Evolutionary conservation across 2,888 invertebrate genomes (phyloP).

Genomic region (Teleiodes luculella): DNA sequence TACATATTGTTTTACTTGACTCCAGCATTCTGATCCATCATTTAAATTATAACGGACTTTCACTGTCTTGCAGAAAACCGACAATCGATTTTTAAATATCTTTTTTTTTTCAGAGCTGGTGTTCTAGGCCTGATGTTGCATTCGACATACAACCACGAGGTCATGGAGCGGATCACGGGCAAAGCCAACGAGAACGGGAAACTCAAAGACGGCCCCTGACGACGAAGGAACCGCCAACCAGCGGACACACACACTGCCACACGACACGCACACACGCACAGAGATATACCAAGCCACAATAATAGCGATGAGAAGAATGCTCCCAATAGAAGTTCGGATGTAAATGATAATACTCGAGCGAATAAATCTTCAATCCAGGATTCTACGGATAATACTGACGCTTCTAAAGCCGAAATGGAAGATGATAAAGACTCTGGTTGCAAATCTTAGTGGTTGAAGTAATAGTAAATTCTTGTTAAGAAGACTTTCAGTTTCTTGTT

Average conservation of each 20-base stretch:
- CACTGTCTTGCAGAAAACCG: neutral
- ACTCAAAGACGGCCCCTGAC: slow-evolving; percentile 60
- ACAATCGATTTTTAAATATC: neutral
- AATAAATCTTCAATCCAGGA: neutral
- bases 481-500: too few species aligned
- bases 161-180: slow-evolving; percentile 82
- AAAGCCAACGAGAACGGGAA: slow-evolving; percentile 65
- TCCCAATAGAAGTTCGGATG: neutral
- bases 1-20: too few species aligned
- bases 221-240: slow-evolving; percentile 10
- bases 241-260: neutral
- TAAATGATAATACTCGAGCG: neutral
- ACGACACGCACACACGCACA: neutral
- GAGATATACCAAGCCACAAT: too few species aligned
- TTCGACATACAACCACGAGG: slow-evolving; percentile 96
- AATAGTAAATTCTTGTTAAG: too few species aligned
- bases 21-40: too few species aligned
- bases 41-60: neutral
- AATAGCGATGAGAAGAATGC: neutral
- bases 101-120: slow-evolving; percentile 82
- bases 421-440: neutral
- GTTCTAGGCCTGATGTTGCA: slow-evolving; percentile 97
- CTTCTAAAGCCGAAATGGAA: too few species aligned
- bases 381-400: too few species aligned
- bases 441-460: neutral